phyloP scores from a whole-genome alignment of 2,797 vertebrate species.

The Smutsia temminckii region DNA sequence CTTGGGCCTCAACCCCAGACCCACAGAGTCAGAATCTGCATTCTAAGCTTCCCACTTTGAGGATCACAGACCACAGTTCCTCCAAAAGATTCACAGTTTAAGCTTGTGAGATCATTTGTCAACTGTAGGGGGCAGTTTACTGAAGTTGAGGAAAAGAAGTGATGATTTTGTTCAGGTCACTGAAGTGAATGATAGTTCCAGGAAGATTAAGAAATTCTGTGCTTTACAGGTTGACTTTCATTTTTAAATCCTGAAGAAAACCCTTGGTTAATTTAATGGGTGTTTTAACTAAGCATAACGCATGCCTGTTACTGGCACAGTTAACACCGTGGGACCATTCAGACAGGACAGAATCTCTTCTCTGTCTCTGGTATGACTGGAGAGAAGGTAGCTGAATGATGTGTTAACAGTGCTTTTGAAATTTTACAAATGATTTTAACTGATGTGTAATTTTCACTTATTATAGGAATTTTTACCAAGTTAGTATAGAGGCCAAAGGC shows the following conservation, averaged over 20 bases:
- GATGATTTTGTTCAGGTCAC: neutral
- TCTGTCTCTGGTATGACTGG: neutral
- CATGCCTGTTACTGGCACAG: neutral
- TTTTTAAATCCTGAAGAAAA: neutral
- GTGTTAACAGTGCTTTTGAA: neutral
- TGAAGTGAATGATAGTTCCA: neutral
- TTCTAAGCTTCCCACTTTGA: neutral
- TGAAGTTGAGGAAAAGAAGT: neutral
- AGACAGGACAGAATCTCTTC: neutral
- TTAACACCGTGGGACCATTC: neutral
- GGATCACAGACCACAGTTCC: neutral
- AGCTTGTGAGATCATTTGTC: neutral
- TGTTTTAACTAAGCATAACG: neutral
- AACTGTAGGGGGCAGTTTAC: neutral
- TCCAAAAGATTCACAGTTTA: neutral
- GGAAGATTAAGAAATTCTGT: neutral
- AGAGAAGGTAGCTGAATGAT: neutral
- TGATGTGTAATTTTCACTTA: neutral
- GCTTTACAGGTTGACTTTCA: neutral
- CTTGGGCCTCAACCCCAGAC: neutral
- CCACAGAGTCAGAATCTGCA: neutral
- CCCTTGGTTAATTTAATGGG: neutral
- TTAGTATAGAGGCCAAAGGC: no score
- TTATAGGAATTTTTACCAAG: neutral
- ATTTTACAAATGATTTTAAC: constrained; percentile 8